Evolutionary conservation across 2,888 invertebrate genomes (phyloP), one percentile per base, ranked within the genome.

Genomic region (Euzophera pinguis): DNA sequence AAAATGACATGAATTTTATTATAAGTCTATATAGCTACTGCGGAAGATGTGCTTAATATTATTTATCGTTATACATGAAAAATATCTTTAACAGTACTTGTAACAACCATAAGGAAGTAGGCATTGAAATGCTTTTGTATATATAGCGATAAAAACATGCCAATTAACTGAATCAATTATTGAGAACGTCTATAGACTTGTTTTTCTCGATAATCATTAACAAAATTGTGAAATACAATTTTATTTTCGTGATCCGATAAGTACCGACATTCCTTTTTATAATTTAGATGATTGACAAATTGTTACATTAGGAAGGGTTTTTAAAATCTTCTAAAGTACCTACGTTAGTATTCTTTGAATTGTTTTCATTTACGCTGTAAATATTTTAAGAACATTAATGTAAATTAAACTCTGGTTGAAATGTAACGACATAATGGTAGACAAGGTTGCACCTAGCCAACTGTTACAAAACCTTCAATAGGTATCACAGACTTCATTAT

Each of bases 381-480:
- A 71, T 60, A 64, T 79, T 78, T 63, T 73, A 76, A 81, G 79
- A 81, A 80, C 80, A 81, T 76, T 80, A 81, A 66, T 69, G 74
- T 67, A 68, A 67, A 73, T 75, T 73, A 76, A 73, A 76, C 71
- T 64, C 76, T 75, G 73, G 75, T 75, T 81, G 74, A 81, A 84
- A 81, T 78, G 68, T 60, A 62, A 60, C 65, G 61, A 65, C 69
- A 65, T 69, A 78, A 82, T 81, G 64, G 75, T 76, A 81, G 74
- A 74, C 86, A 84, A 86, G 85, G 85, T 78, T 82, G 68, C 62
- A 80, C 57, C 58, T 73, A 82, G 60, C 66, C 74, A 67, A 81
- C 80, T 82, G 80, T 81, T 79, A 78, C 79, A 65, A 71, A 71
- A 68, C 66, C 68, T 70, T 75, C 71, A 75, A 74, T 78, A 39